Evolutionary conservation across 2,113 vertebrate species (phyloP).

Genomic region (Bubo bubo): DNA sequence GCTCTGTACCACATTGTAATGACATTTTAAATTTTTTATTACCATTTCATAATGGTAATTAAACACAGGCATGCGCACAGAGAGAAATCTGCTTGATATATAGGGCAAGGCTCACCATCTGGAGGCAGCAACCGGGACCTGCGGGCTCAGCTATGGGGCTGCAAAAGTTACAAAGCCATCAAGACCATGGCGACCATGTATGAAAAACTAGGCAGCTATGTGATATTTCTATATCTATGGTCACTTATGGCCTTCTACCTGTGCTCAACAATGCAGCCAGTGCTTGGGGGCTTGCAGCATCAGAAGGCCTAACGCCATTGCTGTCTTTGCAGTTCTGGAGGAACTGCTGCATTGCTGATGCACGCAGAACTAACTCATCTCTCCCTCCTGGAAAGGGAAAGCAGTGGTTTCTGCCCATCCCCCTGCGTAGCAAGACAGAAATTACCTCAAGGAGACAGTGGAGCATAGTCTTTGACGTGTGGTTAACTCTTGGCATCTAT

Average conservation of each 20-base stretch:
- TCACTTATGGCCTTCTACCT: neutral
- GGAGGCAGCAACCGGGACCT: rapidly evolving
- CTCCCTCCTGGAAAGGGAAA: neutral
- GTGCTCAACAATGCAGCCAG: neutral
- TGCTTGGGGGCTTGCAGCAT: neutral
- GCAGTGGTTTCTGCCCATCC: neutral
- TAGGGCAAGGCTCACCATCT: neutral
- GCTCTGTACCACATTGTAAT: neutral
- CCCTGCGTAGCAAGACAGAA: neutral
- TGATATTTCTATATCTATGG: neutral
- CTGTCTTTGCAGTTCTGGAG: neutral
- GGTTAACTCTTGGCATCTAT: neutral
- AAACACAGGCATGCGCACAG: neutral
- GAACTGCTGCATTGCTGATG: neutral
- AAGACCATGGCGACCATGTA: rapidly evolving
- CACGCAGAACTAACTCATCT: rapidly evolving
- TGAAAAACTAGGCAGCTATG: neutral
- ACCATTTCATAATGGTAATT: neutral
- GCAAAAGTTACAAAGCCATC: neutral
- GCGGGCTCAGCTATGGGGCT: neutral
- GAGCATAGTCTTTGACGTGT: neutral
- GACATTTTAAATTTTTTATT: neutral
- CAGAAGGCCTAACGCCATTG: rapidly evolving
- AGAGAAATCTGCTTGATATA: neutral
- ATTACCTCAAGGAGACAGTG: neutral